phyloP scores from a whole-genome alignment of 2,113 vertebrate species.

The Fregata magnificens region DNA sequence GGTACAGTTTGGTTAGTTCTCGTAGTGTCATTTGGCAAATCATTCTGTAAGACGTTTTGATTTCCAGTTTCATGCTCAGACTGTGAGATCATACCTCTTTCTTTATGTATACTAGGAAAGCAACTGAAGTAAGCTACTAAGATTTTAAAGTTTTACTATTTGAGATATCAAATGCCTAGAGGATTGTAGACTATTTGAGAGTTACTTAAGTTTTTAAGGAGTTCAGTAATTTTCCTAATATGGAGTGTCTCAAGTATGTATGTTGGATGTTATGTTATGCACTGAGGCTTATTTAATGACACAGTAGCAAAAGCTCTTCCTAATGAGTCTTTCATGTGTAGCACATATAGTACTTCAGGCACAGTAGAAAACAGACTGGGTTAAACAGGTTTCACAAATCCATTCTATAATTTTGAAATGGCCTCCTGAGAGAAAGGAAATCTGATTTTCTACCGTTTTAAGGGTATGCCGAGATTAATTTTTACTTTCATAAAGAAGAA shows the following conservation, averaged over 20 bases:
- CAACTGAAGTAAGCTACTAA: not conserved
- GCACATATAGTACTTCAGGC: not conserved
- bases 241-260: not conserved
- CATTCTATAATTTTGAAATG: not conserved
- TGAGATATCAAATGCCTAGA: not conserved
- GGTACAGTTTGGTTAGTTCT: not conserved
- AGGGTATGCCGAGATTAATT: not conserved
- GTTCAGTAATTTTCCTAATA: not conserved
- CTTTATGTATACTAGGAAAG: not conserved
- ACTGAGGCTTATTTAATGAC: not conserved
- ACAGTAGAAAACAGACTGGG: not conserved
- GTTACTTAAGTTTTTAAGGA: not conserved
- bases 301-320: not conserved
- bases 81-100: not conserved
- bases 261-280: not conserved
- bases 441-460: not conserved
- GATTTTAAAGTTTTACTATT: not conserved
- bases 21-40: not conserved
- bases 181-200: not conserved
- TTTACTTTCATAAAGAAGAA: not conserved
- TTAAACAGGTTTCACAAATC: not conserved
- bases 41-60: not conserved
- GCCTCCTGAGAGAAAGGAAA: not conserved
- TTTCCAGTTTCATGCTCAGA: not conserved
- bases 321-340: not conserved